A percentile compares a stretch with the other conserved stretches of the same genome.
Conservation (phyloP, 35 echinoderm and acorn worm genomes). For the Heliocidaris erythrogramma region DNA sequence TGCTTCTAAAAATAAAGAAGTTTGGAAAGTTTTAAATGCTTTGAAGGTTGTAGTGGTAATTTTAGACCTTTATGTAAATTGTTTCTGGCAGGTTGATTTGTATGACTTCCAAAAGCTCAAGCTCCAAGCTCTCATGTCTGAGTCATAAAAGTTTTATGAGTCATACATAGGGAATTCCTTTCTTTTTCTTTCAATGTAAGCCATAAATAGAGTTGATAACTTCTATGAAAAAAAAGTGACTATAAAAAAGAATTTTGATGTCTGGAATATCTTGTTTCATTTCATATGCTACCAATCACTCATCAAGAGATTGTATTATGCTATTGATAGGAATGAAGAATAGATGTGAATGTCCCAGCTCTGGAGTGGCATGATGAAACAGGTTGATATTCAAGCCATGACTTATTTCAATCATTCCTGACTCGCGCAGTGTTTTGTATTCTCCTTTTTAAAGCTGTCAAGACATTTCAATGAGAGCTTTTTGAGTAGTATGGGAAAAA, state of each 20-base stretch:
- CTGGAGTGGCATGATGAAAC: neutral
- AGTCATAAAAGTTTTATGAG: neutral
- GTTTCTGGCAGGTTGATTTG: neutral
- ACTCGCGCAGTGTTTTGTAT: neutral
- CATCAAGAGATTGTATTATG: neutral
- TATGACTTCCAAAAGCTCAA: neutral
- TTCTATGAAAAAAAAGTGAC: neutral
- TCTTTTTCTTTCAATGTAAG: neutral
- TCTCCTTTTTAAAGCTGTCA: neutral
- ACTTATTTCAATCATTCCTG: neutral
- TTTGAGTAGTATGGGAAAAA: no score
- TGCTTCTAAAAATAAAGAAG: neutral
- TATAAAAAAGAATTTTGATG: neutral
- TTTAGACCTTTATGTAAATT: neutral
- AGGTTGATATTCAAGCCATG: neutral
- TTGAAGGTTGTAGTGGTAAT: no score
- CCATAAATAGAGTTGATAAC: neutral
- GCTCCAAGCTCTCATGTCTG: neutral
- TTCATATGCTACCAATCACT: neutral
- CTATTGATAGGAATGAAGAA: neutral
- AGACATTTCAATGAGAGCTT: neutral
- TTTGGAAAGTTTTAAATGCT: no score
- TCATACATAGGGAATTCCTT: neutral
- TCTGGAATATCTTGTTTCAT: neutral
- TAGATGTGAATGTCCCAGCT: neutral